Percentiles rank a stretch among this genome's conserved stretches.
Conservation (phyloP, 2,888 invertebrate genomes). For the Lydus trimaculatus region DNA sequence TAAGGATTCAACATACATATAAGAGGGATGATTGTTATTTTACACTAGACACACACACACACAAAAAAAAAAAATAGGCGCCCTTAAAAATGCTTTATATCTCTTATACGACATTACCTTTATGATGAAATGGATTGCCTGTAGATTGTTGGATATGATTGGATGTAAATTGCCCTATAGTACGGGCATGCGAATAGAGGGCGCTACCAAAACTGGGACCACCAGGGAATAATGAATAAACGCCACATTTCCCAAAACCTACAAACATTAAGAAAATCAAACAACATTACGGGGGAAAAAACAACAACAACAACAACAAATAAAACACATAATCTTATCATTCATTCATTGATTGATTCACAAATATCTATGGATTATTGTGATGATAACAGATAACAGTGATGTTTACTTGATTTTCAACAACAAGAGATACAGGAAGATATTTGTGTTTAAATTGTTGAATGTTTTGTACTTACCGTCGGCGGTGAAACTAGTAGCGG, state of each 20-base stretch:
- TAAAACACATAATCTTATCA: not conserved
- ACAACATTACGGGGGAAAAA: not conserved
- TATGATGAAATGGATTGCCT: slow-evolving; percentile 59
- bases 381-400: too few species aligned
- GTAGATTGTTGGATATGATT: slow-evolving; percentile 55
- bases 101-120: slow-evolving; percentile 50
- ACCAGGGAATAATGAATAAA: slow-evolving; percentile 73
- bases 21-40: too few species aligned
- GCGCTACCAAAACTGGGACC: slow-evolving; percentile 60
- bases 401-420: too few species aligned
- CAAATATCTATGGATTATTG: too few species aligned
- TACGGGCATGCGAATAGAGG: slow-evolving; percentile 58
- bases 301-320: too few species aligned
- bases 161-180: slow-evolving; percentile 58
- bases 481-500: slow-evolving; percentile 54
- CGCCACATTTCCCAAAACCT: slow-evolving; percentile 74
- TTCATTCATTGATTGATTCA: not conserved
- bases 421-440: too few species aligned
- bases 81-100: too few species aligned
- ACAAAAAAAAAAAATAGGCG: too few species aligned
- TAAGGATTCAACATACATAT: too few species aligned
- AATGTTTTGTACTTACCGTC: slow-evolving; percentile 52
- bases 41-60: too few species aligned
- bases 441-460: not conserved
- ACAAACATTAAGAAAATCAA: slow-evolving; percentile 30